Conservation (phyloP, 2,888 invertebrate genomes). For the Hirudinaria manillensis region DNA sequence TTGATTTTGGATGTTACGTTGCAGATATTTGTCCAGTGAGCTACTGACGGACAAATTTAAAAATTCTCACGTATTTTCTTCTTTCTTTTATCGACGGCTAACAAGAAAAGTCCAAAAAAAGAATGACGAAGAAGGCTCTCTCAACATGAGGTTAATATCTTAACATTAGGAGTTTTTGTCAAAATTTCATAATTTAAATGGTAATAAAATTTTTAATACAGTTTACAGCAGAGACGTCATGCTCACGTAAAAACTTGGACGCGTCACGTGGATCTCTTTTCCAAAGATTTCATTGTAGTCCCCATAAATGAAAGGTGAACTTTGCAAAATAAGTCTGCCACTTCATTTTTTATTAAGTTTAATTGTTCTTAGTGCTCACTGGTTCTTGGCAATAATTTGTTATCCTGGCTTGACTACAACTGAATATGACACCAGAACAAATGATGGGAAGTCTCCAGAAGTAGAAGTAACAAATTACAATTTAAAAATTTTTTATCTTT, state of each 20-base stretch:
- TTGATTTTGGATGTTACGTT: not conserved
- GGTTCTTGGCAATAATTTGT: conserved; percentile 94
- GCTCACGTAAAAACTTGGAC: conserved; percentile 91
- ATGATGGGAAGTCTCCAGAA: not conserved
- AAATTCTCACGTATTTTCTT: conserved; percentile 86
- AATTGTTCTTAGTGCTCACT: conserved; percentile 66
- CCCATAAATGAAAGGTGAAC: conserved; percentile 92
- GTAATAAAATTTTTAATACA: conserved; percentile 38
- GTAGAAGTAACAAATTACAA: not conserved
- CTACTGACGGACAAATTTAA: conserved; percentile 43
- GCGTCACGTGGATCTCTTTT: conserved; percentile 87
- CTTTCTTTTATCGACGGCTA: conserved; percentile 88
- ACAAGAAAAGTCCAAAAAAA: conserved; percentile 60
- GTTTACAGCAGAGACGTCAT: conserved; percentile 65
- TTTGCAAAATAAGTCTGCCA: not conserved
- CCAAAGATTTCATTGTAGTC: conserved; percentile 89
- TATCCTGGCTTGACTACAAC: conserved; percentile 67
- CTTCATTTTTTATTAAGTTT: not conserved
- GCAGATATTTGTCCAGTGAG: conserved; percentile 26
- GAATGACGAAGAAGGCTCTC: conserved; percentile 17
- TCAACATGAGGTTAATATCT: conserved; percentile 1
- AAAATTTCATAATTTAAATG: not conserved
- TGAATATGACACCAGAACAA: conserved; percentile 1
- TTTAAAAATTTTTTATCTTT: no score
- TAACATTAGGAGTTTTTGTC: not conserved